Evolutionary conservation across 2,797 vertebrate species (phyloP).

Genomic region (Helicolenus hilgendorfi): DNA sequence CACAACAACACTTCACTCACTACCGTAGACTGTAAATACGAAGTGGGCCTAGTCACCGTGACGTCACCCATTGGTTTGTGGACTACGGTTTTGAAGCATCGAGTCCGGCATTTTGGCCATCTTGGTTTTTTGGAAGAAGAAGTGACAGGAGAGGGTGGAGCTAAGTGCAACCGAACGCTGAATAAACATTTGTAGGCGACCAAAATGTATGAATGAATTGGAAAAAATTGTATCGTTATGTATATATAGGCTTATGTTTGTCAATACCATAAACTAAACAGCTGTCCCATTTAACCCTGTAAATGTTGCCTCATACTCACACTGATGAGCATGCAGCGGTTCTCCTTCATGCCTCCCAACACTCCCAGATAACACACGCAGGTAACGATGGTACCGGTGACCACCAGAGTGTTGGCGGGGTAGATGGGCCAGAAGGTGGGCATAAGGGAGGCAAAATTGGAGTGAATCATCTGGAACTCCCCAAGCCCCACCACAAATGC

Average conservation of each 20-base stretch:
- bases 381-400: constrained; percentile 79
- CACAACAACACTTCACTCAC: not conserved
- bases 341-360: constrained; percentile 82
- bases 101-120: not conserved
- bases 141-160: not conserved
- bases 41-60: not conserved
- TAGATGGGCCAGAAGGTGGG: constrained; percentile 80
- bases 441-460: constrained; percentile 70
- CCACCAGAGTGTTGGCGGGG: constrained; percentile 82
- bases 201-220: not conserved
- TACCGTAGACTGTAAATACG: not conserved
- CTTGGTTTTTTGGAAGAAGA: not conserved
- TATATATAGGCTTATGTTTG: not conserved
- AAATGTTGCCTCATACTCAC: constrained; percentile 62
- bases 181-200: not conserved
- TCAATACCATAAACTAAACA: not conserved
- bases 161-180: not conserved
- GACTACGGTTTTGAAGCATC: not conserved
- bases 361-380: constrained; percentile 85
- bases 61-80: not conserved
- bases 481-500: constrained; percentile 83
- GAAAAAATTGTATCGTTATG: not conserved
- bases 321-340: constrained; percentile 81
- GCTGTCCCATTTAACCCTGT: not conserved
- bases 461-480: constrained; percentile 82